Evolutionary conservation across 2,797 vertebrate species (phyloP).

Genomic region (Lepidocolaptes lacrymiger): DNA sequence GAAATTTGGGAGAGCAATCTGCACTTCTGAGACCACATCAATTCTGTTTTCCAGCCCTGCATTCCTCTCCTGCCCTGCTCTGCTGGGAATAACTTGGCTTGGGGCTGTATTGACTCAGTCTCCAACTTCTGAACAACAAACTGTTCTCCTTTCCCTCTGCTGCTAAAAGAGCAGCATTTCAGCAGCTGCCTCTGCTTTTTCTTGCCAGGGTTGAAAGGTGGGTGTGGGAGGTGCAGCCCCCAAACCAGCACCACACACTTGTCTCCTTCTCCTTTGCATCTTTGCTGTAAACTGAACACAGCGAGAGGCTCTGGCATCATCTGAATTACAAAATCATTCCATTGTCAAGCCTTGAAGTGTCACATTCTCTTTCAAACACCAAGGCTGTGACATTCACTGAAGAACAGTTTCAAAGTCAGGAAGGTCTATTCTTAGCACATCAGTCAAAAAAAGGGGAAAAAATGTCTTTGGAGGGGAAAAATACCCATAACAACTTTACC

Average conservation of each 20-base stretch:
- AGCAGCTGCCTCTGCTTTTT: slow-evolving; percentile 26
- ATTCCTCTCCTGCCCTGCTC: background rate
- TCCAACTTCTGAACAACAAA: accelerated
- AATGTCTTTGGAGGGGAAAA: background rate
- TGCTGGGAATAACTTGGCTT: background rate
- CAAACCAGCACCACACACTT: background rate
- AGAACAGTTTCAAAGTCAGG: slow-evolving; percentile 58
- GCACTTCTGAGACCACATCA: background rate
- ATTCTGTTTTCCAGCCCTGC: background rate
- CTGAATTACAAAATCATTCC: slow-evolving; percentile 5
- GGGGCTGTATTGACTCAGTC: accelerated
- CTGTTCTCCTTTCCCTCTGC: background rate
- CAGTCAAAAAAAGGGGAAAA: background rate
- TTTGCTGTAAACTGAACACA: background rate
- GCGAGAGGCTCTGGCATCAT: background rate
- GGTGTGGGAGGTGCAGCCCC: slow-evolving; percentile 11
- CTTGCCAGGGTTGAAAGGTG: background rate
- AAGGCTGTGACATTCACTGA: slow-evolving; percentile 51
- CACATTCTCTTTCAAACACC: slow-evolving; percentile 36
- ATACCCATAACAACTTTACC: background rate
- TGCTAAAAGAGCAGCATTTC: slow-evolving; percentile 1
- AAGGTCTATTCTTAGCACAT: slow-evolving; percentile 58
- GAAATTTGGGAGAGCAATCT: background rate
- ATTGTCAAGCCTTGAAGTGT: slow-evolving; percentile 25
- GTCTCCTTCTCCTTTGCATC: background rate